phyloP scores from a whole-genome alignment of 2,888 invertebrate genomes.

The Acleris holmiana region DNA sequence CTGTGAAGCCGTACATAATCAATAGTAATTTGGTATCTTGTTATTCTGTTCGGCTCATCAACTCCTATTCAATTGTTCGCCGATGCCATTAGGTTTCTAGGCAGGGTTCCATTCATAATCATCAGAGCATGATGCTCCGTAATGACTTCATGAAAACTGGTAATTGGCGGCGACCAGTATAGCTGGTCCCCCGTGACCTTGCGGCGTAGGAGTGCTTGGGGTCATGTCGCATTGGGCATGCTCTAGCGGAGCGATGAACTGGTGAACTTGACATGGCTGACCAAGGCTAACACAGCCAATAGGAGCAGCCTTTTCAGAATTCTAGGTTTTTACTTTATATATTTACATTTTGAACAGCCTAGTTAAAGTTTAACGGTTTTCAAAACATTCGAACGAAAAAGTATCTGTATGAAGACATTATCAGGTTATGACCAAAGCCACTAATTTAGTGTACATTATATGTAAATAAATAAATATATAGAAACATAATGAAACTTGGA shows the following conservation, averaged over 20 bases:
- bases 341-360: too few relatives aligned
- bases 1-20: background rate
- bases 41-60: conserved; percentile 27
- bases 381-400: too few relatives aligned
- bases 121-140: conserved; percentile 30
- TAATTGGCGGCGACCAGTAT: conserved; percentile 44
- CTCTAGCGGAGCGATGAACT: conserved; percentile 46
- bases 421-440: too few relatives aligned
- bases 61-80: conserved; percentile 26
- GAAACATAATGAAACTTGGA: too few relatives aligned
- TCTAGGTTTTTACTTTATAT: background rate
- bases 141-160: conserved; percentile 39
- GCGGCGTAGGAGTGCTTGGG: conserved; percentile 20
- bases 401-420: too few relatives aligned
- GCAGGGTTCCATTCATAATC: conserved; percentile 28
- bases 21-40: conserved; percentile 7
- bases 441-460: too few relatives aligned
- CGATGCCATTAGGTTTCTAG: conserved; percentile 21
- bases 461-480: too few relatives aligned
- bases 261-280: conserved; percentile 53
- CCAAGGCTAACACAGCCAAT: conserved; percentile 48
- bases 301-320: conserved; percentile 11
- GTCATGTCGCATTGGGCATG: conserved; percentile 37
- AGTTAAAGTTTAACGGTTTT: too few relatives aligned
- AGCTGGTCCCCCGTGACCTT: conserved; percentile 34